Conservation (phyloP, 2,113 vertebrate species). For the Dolichallabes microphthalmus region DNA sequence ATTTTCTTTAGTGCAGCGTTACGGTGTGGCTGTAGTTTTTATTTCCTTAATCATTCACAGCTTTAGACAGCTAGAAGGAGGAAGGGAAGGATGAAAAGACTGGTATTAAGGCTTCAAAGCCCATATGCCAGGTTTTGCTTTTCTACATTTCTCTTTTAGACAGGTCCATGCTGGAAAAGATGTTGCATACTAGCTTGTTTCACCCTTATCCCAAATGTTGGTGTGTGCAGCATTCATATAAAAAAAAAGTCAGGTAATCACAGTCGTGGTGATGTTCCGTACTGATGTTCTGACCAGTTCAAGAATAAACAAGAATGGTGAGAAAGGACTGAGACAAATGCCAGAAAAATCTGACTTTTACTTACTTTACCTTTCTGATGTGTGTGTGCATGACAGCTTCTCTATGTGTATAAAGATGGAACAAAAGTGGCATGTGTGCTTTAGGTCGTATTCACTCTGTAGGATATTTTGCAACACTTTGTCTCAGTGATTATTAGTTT, state of each 20-base stretch:
- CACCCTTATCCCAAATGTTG: not conserved
- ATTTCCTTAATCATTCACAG: slow-evolving; percentile 55
- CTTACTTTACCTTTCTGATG: not conserved
- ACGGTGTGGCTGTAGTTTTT: slow-evolving; percentile 53
- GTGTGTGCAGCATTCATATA: not conserved
- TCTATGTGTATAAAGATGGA: not conserved
- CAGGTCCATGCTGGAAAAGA: not conserved
- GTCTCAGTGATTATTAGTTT: not conserved
- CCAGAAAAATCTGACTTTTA: slow-evolving; percentile 15
- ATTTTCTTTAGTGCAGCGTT: slow-evolving; percentile 63
- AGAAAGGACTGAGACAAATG: not conserved
- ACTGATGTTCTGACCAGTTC: no score
- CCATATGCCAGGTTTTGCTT: slow-evolving; percentile 26
- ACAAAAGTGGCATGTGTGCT: not conserved
- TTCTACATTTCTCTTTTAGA: slow-evolving; percentile 15
- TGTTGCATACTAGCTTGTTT: not conserved
- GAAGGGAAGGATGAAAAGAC: slow-evolving; percentile 12
- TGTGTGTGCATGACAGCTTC: not conserved
- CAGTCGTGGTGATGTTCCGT: no score
- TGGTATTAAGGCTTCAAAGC: slow-evolving; percentile 26
- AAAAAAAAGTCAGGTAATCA: no score
- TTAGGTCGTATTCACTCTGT: not conserved
- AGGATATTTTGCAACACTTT: not conserved
- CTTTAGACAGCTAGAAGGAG: slow-evolving; percentile 47
- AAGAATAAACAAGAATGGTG: not conserved